Evolutionary conservation across 1,140 invertebrate genomes (phyloP).

Genomic region (Macrobrachium nipponense): DNA sequence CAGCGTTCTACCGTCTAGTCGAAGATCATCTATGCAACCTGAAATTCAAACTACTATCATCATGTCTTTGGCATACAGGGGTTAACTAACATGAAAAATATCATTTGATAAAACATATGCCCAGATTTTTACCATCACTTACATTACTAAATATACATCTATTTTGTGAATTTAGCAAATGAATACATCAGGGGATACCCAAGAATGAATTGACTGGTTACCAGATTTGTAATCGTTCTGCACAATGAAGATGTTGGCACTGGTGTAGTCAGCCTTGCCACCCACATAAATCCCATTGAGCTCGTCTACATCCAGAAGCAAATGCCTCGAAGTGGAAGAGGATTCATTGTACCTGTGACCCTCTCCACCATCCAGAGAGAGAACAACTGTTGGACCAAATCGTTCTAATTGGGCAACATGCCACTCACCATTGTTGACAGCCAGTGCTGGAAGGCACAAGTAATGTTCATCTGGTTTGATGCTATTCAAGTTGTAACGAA

Average conservation of each 20-base stretch:
- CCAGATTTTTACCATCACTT: no score
- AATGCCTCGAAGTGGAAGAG: slow-evolving; percentile 89
- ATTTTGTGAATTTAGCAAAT: background rate
- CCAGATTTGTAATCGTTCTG: slow-evolving; percentile 96
- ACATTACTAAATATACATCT: no score
- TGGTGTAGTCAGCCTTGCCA: slow-evolving; percentile 94
- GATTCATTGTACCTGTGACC: slow-evolving; percentile 94
- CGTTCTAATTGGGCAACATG: slow-evolving; percentile 86
- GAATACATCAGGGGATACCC: background rate
- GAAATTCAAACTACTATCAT: background rate
- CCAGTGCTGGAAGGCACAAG: slow-evolving; percentile 90
- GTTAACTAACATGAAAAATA: no score
- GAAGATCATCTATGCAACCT: slow-evolving; percentile 87
- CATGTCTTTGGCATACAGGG: no score
- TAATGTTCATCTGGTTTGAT: slow-evolving; percentile 88
- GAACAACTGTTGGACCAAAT: slow-evolving; percentile 92
- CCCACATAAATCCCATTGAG: slow-evolving; percentile 95
- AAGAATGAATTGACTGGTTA: slow-evolving; percentile 67
- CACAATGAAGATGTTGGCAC: slow-evolving; percentile 90
- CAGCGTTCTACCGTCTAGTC: slow-evolving; percentile 91
- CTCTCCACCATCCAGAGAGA: slow-evolving; percentile 95
- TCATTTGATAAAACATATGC: no score
- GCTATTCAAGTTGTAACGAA: slow-evolving; percentile 92
- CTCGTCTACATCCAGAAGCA: slow-evolving; percentile 91
- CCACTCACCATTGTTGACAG: slow-evolving; percentile 97